Evolutionary conservation across 1,140 invertebrate genomes (phyloP), one percentile per base, ranked within the genome.

Genomic region (Leptopilina clavipes): DNA sequence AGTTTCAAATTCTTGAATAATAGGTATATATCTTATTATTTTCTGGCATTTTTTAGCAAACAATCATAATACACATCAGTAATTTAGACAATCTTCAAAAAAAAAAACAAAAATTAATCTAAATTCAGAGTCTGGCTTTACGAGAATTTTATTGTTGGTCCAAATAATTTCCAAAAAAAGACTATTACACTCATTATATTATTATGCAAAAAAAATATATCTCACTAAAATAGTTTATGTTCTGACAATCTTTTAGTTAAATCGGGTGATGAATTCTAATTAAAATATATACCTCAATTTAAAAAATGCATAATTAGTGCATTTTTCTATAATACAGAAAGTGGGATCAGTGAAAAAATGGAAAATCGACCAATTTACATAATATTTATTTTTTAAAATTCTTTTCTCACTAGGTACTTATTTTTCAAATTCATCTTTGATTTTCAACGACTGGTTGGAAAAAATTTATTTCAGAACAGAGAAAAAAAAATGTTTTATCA

Each of bases 301-400:
- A 65, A 14, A 1, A 31, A 65, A 14, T 37, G 59, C 59, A 31
- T 22, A 8, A 1, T 37, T 7, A 12, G 11, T 65, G 59, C 22
- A 65, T 12, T n/a, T 65, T 65, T 31, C 3, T 31, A n/a, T n/a
- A n/a, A n/a, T n/a, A n/a, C n/a, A 8, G 12, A 31, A 65, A 65
- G 22, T 10, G 59, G 59, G 59, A 65, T 65, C 59, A 65, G 19
- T 25, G 7, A 31, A 65, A n/a, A 65, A 12, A 19, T 22, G 19
- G 10, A 10, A 31, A 22, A 3, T 65, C 25, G 59, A 65, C 59
- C 59, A 65, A 65, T 65, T 65, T 31, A 65, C 22, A 65, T 31
- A 12, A 31, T 37, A n/a, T 65, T 65, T 65, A 6, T 17, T 52
- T 52, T 17, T 2, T 2, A 52, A 45, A 52, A 52, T 14, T 48